phyloP scores from a whole-genome alignment of 1,140 invertebrate genomes.

The Linepithema humile region DNA sequence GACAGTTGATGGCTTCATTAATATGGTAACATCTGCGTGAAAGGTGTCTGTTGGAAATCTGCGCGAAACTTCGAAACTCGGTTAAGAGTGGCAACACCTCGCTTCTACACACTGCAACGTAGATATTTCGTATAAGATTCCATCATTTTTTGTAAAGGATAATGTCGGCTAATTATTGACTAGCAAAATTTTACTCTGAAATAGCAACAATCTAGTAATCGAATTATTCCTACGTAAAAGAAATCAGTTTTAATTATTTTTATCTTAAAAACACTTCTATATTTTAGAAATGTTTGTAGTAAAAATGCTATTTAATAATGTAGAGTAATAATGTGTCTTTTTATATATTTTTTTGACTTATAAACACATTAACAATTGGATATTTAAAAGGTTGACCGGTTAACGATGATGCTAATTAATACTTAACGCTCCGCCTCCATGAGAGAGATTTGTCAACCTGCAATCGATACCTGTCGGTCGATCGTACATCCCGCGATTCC shows the following conservation, averaged over 20 bases:
- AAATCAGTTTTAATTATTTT: background rate
- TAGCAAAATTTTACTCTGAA: background rate
- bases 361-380: background rate
- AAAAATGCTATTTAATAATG: background rate
- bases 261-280: background rate
- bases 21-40: conserved; percentile 50
- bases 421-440: conserved; percentile 28
- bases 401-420: too few relatives aligned
- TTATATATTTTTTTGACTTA: background rate
- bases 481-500: conserved; percentile 44
- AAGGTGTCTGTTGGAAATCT: conserved; percentile 39
- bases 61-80: conserved; percentile 32
- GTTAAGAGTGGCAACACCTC: conserved; percentile 12
- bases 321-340: background rate
- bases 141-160: background rate
- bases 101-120: background rate
- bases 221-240: background rate
- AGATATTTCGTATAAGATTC: background rate
- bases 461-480: conserved; percentile 43
- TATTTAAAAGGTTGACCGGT: too few relatives aligned
- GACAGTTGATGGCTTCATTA: conserved; percentile 50
- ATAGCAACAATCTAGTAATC: background rate
- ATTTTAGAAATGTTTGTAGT: background rate
- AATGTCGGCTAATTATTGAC: background rate
- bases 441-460: conserved; percentile 45